These are phyloP conservation scores for Coptodon bakossiorum DNA, from an alignment of 2,113 vertebrate species.

Conservation along the genomic window DNA sequence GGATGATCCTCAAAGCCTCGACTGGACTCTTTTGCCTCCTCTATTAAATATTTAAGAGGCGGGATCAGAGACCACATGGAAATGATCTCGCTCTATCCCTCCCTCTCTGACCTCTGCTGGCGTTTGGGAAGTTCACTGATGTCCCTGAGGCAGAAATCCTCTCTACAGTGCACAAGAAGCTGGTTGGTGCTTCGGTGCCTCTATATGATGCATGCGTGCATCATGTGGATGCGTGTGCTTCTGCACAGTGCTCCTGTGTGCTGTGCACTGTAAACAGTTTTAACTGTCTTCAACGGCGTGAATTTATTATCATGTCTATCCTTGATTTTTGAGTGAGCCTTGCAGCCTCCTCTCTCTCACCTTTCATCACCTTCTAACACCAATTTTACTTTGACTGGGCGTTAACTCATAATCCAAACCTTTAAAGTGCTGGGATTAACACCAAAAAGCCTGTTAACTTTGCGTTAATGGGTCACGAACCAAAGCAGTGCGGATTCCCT, in stretches of 20 bases:
- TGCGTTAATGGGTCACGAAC: not conserved
- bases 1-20: not conserved
- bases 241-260: not conserved
- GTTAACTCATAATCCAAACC: not conserved
- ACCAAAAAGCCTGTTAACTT: not conserved
- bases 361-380: not conserved
- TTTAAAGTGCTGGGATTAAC: not conserved
- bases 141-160: not conserved
- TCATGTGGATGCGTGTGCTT: not conserved
- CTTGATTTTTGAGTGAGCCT: not conserved
- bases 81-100: not conserved
- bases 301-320: not conserved
- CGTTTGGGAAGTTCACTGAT: constrained; percentile 12
- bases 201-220: not conserved
- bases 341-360: rapidly evolving
- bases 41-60: constrained; percentile 53
- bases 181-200: not conserved
- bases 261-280: not conserved
- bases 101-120: constrained; percentile 32
- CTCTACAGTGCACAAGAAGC: not conserved
- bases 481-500: not conserved
- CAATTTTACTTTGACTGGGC: not conserved
- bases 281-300: rapidly evolving
- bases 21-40: not conserved
- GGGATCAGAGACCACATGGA: constrained; percentile 34